Percentiles rank a stretch among this genome's conserved stretches.
These are phyloP conservation scores for Ametastegia equiseti DNA, from an alignment of 2,888 invertebrate genomes.

Conservation along the genomic window DNA sequence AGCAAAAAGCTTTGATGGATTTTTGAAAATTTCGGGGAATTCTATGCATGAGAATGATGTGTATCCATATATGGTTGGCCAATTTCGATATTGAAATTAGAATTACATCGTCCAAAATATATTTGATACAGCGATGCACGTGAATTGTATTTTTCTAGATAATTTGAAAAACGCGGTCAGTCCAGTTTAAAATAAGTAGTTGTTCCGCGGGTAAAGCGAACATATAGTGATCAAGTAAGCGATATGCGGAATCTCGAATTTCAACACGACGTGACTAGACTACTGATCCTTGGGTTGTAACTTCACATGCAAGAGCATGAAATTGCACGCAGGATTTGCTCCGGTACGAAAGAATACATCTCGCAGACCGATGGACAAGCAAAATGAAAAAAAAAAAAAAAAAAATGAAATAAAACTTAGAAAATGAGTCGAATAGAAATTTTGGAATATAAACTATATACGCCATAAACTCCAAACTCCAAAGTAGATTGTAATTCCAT, in stretches of 20 bases:
- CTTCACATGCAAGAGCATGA: slow-evolving; percentile 35
- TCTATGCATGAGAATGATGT: too few species aligned
- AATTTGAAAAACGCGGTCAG: slow-evolving; percentile 12
- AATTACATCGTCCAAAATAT: not conserved
- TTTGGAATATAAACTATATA: not conserved
- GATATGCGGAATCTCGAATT: slow-evolving; percentile 44
- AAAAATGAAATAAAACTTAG: not conserved
- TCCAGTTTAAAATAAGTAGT: not conserved
- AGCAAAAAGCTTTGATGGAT: too few species aligned
- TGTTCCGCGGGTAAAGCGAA: not conserved
- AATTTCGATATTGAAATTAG: too few species aligned
- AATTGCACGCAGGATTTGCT: slow-evolving; percentile 34
- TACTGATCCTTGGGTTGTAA: slow-evolving; percentile 14
- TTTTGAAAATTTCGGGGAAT: too few species aligned
- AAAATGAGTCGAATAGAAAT: not conserved
- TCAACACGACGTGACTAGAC: slow-evolving; percentile 35
- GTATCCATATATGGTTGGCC: too few species aligned
- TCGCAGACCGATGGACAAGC: not conserved
- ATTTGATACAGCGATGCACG: not conserved
- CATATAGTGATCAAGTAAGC: slow-evolving; percentile 34
- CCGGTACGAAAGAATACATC: not conserved
- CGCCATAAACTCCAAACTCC: too few species aligned
- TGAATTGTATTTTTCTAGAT: not conserved
- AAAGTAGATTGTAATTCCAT: too few species aligned
- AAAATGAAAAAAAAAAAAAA: not conserved